A percentile compares a stretch with the other conserved stretches of the same genome.
Evolutionary conservation across 2,113 vertebrate genomes (phyloP).

Genomic region (Ramphastos sulfuratus): DNA sequence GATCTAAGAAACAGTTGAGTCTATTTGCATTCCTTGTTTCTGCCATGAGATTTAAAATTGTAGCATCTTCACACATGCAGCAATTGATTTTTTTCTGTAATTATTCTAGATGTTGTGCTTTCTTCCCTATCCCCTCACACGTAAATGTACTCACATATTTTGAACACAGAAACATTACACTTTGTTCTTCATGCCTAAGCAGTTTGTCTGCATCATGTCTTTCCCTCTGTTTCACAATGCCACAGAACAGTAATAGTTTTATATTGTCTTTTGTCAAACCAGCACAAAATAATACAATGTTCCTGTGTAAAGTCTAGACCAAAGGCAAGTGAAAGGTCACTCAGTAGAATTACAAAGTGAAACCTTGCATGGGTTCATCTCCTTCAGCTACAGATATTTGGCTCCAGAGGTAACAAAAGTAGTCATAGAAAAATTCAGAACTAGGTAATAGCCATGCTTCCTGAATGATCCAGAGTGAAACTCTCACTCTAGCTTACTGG

Average conservation of each 20-base stretch:
- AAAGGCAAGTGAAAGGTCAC: background rate
- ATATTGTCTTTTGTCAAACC: background rate
- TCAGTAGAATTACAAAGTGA: background rate
- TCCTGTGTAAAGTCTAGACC: background rate
- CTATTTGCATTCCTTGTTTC: background rate
- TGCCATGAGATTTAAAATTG: background rate
- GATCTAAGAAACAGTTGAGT: background rate
- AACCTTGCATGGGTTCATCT: background rate
- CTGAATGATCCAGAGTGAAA: background rate
- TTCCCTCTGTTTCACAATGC: background rate
- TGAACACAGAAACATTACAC: background rate
- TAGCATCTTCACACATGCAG: background rate
- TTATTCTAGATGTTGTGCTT: background rate
- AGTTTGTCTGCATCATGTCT: background rate
- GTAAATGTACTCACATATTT: background rate
- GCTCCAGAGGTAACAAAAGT: background rate
- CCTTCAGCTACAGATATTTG: background rate
- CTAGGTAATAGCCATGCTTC: background rate
- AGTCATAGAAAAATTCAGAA: background rate
- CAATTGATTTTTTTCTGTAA: background rate
- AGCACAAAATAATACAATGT: background rate
- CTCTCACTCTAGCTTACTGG: background rate
- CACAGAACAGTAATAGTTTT: background rate
- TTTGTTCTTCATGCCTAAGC: background rate
- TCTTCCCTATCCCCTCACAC: background rate